Percentiles rank a stretch among this genome's conserved stretches.
Conservation (phyloP, 2,113 vertebrate genomes). For the Amphiprion percula region DNA sequence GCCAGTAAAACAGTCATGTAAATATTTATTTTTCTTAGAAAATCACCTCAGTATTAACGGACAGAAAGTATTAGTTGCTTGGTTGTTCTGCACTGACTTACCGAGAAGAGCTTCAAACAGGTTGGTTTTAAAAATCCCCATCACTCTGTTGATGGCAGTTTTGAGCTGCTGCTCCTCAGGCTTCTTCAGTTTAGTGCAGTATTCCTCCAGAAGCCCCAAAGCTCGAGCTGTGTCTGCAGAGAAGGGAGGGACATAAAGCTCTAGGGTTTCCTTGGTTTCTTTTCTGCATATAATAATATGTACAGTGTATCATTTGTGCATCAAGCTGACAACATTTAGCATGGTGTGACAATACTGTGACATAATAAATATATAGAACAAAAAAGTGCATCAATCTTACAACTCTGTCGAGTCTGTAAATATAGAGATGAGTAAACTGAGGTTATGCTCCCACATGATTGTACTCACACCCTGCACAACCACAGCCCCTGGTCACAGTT, state of each 20-base stretch:
- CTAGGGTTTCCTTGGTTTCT: neutral
- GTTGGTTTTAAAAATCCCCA: slow-evolving; percentile 94
- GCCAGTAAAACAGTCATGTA: too few species aligned
- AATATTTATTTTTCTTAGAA: too few species aligned
- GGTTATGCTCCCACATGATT: neutral
- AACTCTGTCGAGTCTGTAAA: neutral
- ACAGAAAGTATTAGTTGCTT: too few species aligned
- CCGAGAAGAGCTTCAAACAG: slow-evolving; percentile 96
- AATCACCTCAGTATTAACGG: too few species aligned
- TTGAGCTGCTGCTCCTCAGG: slow-evolving; percentile 93
- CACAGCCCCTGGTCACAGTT: neutral
- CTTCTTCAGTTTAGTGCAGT: slow-evolving; percentile 91
- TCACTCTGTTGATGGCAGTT: slow-evolving; percentile 93
- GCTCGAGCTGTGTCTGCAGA: slow-evolving; percentile 91
- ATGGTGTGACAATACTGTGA: neutral
- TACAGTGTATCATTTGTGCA: neutral
- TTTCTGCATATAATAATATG: neutral
- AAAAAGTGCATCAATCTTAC: neutral
- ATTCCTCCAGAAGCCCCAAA: slow-evolving; percentile 92
- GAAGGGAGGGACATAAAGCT: slow-evolving; percentile 15
- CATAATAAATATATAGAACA: neutral
- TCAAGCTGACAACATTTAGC: neutral
- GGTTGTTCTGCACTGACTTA: slow-evolving; percentile 78
- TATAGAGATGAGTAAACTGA: neutral
- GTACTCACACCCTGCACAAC: neutral